Conservation (phyloP, 2,888 invertebrate genomes). For the Apodemia mormo region DNA sequence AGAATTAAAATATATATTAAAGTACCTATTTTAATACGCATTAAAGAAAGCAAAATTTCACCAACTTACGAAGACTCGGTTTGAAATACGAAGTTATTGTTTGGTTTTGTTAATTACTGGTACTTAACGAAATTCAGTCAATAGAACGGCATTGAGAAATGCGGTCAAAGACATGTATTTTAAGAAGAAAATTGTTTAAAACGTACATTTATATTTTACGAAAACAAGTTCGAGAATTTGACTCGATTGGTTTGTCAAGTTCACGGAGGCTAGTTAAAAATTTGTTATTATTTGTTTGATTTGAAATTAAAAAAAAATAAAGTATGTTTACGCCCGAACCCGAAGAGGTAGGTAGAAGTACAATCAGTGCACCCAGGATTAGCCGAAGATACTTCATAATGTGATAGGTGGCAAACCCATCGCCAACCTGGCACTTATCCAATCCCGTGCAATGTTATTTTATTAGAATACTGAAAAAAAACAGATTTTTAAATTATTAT, state of each 20-base stretch:
- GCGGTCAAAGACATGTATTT: slow-evolving; percentile 32
- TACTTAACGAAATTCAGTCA: slow-evolving; percentile 8
- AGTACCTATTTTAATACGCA: background rate
- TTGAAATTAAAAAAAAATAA: too few species aligned
- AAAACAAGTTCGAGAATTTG: background rate
- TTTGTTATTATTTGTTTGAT: background rate
- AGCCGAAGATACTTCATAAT: too few species aligned
- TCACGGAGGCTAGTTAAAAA: background rate
- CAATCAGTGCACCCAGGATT: too few species aligned
- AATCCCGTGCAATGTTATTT: too few species aligned
- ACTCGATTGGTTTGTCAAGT: too few species aligned
- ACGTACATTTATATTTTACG: background rate
- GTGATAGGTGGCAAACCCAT: too few species aligned
- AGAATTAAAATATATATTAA: background rate
- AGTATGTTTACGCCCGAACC: too few species aligned
- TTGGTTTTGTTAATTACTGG: background rate
- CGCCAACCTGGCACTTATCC: too few species aligned
- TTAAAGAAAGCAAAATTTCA: background rate
- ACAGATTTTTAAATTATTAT: too few species aligned
- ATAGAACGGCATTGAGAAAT: slow-evolving; percentile 28
- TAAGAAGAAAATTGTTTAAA: slow-evolving; percentile 18
- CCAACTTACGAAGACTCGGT: background rate
- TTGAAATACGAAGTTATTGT: background rate
- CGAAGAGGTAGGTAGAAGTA: too few species aligned
- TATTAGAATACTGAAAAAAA: too few species aligned